Conservation (phyloP, 2,113 vertebrate species). For the Bettongia penicillata region DNA sequence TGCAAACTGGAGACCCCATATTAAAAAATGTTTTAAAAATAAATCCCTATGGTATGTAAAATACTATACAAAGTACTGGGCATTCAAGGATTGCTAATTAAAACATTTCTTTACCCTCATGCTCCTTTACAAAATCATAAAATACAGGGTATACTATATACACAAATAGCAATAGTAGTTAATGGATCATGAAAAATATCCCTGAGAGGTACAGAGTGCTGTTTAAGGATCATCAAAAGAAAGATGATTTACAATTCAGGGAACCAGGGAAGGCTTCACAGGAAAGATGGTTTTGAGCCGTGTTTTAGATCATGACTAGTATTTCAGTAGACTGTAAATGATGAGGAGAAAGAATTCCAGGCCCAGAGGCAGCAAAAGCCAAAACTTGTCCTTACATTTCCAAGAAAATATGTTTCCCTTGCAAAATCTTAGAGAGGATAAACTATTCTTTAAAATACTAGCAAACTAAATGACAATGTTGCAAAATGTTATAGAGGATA, state of each 20-base stretch:
- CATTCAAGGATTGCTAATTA: background rate
- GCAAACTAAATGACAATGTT: background rate
- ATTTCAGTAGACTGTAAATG: background rate
- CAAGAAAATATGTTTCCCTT: background rate
- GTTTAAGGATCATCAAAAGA: background rate
- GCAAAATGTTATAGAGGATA: slow-evolving; percentile 10
- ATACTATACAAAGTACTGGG: background rate
- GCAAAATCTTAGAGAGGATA: slow-evolving; percentile 11
- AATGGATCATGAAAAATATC: background rate
- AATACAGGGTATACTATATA: background rate
- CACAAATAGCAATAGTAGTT: background rate
- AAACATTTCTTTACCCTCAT: background rate
- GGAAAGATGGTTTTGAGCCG: background rate
- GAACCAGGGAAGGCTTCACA: background rate
- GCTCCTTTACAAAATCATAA: background rate
- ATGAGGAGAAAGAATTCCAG: background rate
- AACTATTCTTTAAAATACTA: background rate
- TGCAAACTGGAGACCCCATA: background rate
- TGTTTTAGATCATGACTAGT: background rate
- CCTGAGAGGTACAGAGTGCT: background rate
- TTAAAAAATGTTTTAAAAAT: background rate
- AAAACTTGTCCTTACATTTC: background rate
- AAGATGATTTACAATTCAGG: background rate
- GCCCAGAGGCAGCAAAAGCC: background rate
- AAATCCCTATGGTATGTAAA: background rate